phyloP scores from a whole-genome alignment of 2,113 vertebrate genomes.

The Hemicordylus capensis region DNA sequence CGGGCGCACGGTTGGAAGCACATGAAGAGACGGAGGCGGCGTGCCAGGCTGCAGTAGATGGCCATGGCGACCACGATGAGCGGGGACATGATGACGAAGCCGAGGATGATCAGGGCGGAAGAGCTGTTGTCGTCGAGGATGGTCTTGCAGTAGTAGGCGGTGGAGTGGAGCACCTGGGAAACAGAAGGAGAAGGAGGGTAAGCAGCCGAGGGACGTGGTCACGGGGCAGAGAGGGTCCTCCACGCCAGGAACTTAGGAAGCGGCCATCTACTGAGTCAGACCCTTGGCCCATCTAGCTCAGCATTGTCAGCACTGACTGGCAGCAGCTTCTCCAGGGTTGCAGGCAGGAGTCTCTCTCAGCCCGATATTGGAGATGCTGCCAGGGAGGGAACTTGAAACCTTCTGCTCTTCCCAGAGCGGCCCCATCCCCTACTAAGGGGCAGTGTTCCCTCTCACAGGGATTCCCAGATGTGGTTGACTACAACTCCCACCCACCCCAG shows the following conservation, averaged over 20 bases:
- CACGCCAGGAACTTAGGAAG: too few species aligned
- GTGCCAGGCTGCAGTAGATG: constrained; percentile 83
- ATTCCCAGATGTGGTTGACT: too few species aligned
- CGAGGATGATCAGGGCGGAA: constrained; percentile 92
- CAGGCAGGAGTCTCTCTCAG: too few species aligned
- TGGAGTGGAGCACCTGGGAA: constrained; percentile 84
- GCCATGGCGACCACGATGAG: constrained; percentile 90
- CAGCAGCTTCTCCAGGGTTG: neutral
- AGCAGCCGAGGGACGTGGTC: too few species aligned
- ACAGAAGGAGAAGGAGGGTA: neutral
- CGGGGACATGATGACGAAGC: constrained; percentile 93
- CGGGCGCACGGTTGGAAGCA: constrained; percentile 77
- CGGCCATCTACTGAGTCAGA: neutral
- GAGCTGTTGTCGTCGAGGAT: constrained; percentile 93
- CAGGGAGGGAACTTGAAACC: too few species aligned
- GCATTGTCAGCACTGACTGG: neutral
- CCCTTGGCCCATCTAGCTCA: too few species aligned
- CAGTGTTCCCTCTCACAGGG: too few species aligned
- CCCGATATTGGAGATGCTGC: too few species aligned
- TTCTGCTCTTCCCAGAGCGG: too few species aligned
- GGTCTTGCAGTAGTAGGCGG: constrained; percentile 81
- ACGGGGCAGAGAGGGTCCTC: too few species aligned
- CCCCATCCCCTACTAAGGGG: too few species aligned
- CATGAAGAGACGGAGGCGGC: constrained; percentile 81
- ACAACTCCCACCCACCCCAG: too few species aligned